Percentiles rank a stretch among this genome's conserved stretches.
Conservation (phyloP, 23 tunicate species). For the Ascidia mentula region DNA sequence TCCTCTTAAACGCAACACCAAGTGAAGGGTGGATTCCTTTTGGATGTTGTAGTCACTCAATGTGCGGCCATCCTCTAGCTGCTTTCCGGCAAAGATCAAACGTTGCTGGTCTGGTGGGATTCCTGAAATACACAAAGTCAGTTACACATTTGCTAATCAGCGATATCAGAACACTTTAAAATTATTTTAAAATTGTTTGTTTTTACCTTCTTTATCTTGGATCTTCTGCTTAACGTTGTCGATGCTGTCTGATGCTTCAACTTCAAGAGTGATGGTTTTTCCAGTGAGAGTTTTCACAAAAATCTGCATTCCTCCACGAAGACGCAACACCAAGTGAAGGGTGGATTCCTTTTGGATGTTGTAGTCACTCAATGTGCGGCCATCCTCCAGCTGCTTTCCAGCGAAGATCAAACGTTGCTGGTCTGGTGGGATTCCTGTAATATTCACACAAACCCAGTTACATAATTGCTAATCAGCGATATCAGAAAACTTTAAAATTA, state of each 20-base stretch:
- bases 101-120: conserved; percentile 99
- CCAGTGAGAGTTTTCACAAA: conserved; percentile 47
- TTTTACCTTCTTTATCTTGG: background rate
- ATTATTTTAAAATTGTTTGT: background rate
- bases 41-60: conserved; percentile 98
- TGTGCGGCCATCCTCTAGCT: conserved; percentile 99
- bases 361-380: conserved; percentile 96
- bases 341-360: conserved; percentile 97
- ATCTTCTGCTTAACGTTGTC: background rate
- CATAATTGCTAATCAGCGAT: no score
- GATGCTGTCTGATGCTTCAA: background rate
- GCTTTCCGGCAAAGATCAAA: conserved; percentile 98
- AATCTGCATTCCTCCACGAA: conserved; percentile 76
- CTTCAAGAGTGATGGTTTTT: conserved; percentile 20
- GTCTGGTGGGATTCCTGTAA: conserved; percentile 87
- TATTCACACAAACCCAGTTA: no score
- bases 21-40: conserved; percentile 88
- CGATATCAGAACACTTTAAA: background rate
- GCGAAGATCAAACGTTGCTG: conserved; percentile 98
- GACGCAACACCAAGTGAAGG: conserved; percentile 87
- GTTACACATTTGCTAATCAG: no score
- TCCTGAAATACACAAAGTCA: no score
- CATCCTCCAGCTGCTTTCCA: conserved; percentile 99
- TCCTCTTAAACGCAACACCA: conserved; percentile 93
- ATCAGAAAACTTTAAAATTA: conserved; percentile 25